A percentile compares a stretch with the other conserved stretches of the same genome.
phyloP scores from a whole-genome alignment of 2,888 invertebrate species.

The Noctua pronuba region DNA sequence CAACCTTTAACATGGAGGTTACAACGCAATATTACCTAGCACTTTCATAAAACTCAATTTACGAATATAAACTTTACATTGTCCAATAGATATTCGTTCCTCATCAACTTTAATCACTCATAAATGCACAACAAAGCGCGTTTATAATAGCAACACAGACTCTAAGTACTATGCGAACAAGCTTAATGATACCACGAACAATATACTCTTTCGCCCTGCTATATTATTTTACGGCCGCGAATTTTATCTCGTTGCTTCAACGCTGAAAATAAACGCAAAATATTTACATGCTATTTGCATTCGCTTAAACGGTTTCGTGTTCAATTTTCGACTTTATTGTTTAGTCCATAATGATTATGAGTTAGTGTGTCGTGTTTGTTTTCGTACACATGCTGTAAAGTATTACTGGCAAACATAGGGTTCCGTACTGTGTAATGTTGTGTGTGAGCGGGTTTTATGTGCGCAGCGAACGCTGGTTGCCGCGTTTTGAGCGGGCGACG shows the following conservation, averaged over 20 bases:
- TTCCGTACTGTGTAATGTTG: slow-evolving; percentile 79
- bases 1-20: slow-evolving; percentile 15
- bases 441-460: slow-evolving; percentile 82
- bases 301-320: slow-evolving; percentile 68
- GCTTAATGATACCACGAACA: slow-evolving; percentile 79
- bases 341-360: slow-evolving; percentile 66
- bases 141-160: slow-evolving; percentile 67
- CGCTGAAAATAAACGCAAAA: slow-evolving; percentile 81
- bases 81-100: slow-evolving; percentile 67
- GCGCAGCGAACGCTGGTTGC: slow-evolving; percentile 71
- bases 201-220: slow-evolving; percentile 78
- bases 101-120: slow-evolving; percentile 76
- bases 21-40: slow-evolving; percentile 42
- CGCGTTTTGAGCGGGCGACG: slow-evolving; percentile 70
- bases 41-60: slow-evolving; percentile 60
- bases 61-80: slow-evolving; percentile 66
- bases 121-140: slow-evolving; percentile 72
- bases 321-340: slow-evolving; percentile 76
- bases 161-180: slow-evolving; percentile 75
- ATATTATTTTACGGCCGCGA: slow-evolving; percentile 82
- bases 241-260: slow-evolving; percentile 83
- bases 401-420: slow-evolving; percentile 83
- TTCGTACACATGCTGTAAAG: slow-evolving; percentile 79
- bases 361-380: slow-evolving; percentile 68
- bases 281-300: slow-evolving; percentile 80